Base-by-base conservation (phyloP, 2,888 invertebrate genomes). In the Apamea crenata region DNA sequence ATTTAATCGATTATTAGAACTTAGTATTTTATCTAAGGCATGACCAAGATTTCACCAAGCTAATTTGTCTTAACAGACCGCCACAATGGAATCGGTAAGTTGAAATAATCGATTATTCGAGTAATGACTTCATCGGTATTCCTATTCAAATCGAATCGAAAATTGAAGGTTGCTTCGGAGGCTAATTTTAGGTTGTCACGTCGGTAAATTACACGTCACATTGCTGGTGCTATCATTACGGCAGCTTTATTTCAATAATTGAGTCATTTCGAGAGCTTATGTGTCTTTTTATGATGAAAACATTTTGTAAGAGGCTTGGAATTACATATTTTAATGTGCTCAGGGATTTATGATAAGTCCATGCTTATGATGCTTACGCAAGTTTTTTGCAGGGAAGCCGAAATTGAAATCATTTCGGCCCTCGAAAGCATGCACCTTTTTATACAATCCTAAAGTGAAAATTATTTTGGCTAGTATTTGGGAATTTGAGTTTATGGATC, bases 201-300 rank as follows among this genome's bases (percentile, higher is more conserved):
- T 87, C 76, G 21, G 81, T 74, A 86, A 85, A 87, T 90, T 90
- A 92, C 89, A 90, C 92, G 93, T 92, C 93, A 92, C 90, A 90
- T 92, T 91, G 91, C 92, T 92, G 88, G 90, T 84, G 88, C 88
- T 90, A 89, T 89, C 85, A 90, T 90, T 89, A 88, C 77, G 75
- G 86, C 87, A 85, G 79, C 85, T 89, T 93, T 88, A 90, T 90
- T 88, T 87, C 81, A 79, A 87, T 91, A 90, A 92, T 92, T 90
- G 91, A 90, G 91, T 87, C 87, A 90, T 89, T 92, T 84, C 68
- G 74, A 78, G 78, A 81, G 72, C 56, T 81, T 78, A 66, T 80
- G 69, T 7, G 56, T 53, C 32, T 78, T 77, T 86, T 87, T 88
- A 83, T 83, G 80, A 80, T 82, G 67, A 77, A 81, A 87, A 67